Evolutionary conservation across 2,113 vertebrate species (phyloP), one percentile per base, ranked within the genome.

Genomic region (Scomber colias): DNA sequence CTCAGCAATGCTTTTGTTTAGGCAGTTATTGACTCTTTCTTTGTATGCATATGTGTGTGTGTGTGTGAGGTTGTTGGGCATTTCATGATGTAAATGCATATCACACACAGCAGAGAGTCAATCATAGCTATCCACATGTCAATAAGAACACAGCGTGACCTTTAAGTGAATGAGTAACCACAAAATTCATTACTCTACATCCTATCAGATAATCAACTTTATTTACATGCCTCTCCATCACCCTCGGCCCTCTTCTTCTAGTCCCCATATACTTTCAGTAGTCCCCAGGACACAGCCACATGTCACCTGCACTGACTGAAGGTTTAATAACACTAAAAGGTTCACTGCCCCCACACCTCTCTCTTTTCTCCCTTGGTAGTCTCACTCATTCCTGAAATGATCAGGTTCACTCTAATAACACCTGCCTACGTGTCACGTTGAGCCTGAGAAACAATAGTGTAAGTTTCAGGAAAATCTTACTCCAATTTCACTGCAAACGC

Each of bases 251-350:
- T 75, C 76, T 79, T 71, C 62, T 69, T 80, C 50, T 48, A 1
- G 49, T 74, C 53, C 64, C 70, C 11, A 55, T 35, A 0, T 15
- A 63, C 48, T 57, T 19, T 65, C 55, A 59, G 49, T 49, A 10
- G 51, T 84, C 61, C 77, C 76, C 66, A 48, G 74, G 74, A 76
- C 40, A 13, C 4, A 31, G 49, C 63, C 74, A 71, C 57, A 54
- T 67, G 69, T 56, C 3, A 40, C 53, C 73, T 63, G 35, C 48
- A 30, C 80, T 12, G 73, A 82, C 84, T 83, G 84, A 90, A 79
- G 85, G 62, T 92, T 94, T 92, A 92, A 92, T 92, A 91, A 86
- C 60, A 51, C 87, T 93, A 92, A 94, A 93, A 92, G 91, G 90
- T 87, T 85, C 21, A 49, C 71, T 57, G 0, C 81, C 81, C 79